These are phyloP conservation scores for Rhinella marina DNA, from an alignment of 2,797 vertebrate genomes.

Conservation along the genomic window DNA sequence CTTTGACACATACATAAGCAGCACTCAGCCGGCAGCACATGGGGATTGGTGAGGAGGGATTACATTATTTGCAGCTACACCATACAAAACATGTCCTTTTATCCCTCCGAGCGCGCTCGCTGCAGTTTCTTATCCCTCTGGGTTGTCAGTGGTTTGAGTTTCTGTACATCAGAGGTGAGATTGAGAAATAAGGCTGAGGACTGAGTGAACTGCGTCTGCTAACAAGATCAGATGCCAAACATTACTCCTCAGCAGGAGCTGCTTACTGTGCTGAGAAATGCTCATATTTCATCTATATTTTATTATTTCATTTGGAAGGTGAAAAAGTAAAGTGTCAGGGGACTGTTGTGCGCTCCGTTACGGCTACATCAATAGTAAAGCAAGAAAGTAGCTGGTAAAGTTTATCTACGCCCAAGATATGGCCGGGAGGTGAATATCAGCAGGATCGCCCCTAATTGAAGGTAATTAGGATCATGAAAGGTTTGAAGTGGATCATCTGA, in stretches of 20 bases:
- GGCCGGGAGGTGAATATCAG: no score
- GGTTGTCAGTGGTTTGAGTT: constrained; percentile 39
- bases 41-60: constrained; percentile 23
- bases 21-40: not conserved
- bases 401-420: not conserved
- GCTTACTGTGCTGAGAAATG: constrained; percentile 20
- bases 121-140: constrained; percentile 31
- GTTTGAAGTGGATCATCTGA: not conserved
- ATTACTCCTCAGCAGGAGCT: constrained; percentile 38
- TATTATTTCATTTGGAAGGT: constrained; percentile 43
- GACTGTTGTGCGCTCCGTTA: not conserved
- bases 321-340: constrained; percentile 29
- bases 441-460: not conserved
- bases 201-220: constrained; percentile 23
- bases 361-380: not conserved
- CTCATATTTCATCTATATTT: constrained; percentile 54
- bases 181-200: constrained; percentile 32
- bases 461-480: not conserved
- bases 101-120: constrained; percentile 18
- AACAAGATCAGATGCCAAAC: constrained; percentile 43
- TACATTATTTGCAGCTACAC: not conserved
- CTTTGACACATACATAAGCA: not conserved
- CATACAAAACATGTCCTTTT: constrained; percentile 36
- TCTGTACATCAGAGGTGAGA: constrained; percentile 37
- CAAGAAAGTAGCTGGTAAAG: not conserved